Evolutionary conservation across 2,113 vertebrate genomes (phyloP).

Genomic region (Alosa alosa): DNA sequence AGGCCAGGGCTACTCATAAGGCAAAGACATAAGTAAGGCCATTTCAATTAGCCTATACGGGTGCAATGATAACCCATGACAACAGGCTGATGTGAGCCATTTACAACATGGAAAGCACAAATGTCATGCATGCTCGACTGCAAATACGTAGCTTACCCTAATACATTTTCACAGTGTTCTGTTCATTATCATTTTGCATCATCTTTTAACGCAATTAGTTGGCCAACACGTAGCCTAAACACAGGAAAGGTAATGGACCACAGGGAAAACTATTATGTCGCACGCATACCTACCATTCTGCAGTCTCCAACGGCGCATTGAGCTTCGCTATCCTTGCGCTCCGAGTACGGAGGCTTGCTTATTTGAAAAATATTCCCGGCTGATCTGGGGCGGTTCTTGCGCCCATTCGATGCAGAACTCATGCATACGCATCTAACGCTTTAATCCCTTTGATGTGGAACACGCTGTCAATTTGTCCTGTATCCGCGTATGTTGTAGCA

Average conservation of each 20-base stretch:
- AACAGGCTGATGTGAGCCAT: not conserved
- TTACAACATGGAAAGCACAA: not conserved
- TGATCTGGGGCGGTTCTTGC: constrained; percentile 93
- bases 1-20: not conserved
- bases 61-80: not conserved
- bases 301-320: constrained; percentile 89
- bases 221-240: not conserved
- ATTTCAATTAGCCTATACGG: not conserved
- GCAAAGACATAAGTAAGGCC: not conserved
- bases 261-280: constrained; percentile 46
- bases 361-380: constrained; percentile 87
- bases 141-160: not conserved
- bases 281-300: constrained; percentile 89
- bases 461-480: constrained; percentile 31
- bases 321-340: constrained; percentile 85
- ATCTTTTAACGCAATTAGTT: not conserved
- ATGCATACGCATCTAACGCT: constrained; percentile 91
- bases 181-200: not conserved
- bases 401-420: constrained; percentile 96
- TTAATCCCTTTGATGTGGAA: constrained; percentile 66
- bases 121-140: constrained; percentile 1
- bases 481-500: constrained; percentile 32
- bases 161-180: not conserved
- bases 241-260: constrained; percentile 33
- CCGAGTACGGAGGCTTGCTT: constrained; percentile 80